Evolutionary conservation across 64 coral and sea anemone species (phyloP).

Genomic region (Montipora foliosa): DNA sequence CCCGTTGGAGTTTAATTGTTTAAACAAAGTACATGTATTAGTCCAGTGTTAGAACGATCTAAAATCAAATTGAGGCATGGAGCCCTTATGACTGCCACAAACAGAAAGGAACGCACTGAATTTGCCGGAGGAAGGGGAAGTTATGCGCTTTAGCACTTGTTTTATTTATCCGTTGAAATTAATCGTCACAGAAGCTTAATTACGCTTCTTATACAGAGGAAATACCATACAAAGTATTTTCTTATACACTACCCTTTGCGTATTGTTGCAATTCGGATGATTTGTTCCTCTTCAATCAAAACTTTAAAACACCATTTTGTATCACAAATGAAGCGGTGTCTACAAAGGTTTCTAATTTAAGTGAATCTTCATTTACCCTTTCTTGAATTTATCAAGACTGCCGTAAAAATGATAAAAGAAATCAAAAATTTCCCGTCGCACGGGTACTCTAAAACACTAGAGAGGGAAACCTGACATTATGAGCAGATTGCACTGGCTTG

Average conservation of each 20-base stretch:
- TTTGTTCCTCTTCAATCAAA: slow-evolving; percentile 50
- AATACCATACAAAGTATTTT: slow-evolving; percentile 32
- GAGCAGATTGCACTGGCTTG: slow-evolving; percentile 1
- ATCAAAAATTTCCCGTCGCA: slow-evolving; percentile 8
- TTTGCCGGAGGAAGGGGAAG: slow-evolving; percentile 56
- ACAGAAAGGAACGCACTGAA: slow-evolving; percentile 44
- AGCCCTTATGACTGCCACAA: slow-evolving; percentile 18
- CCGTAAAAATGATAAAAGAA: slow-evolving; percentile 14
- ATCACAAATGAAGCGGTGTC: slow-evolving; percentile 45
- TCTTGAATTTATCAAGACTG: slow-evolving; percentile 15
- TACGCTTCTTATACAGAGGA: slow-evolving; percentile 44
- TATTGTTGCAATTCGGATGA: slow-evolving; percentile 40
- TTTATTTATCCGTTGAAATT: slow-evolving; percentile 46
- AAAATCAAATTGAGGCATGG: slow-evolving; percentile 72
- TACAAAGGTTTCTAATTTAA: slow-evolving; percentile 45
- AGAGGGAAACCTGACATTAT: slow-evolving; percentile 1
- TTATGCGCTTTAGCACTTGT: slow-evolving; percentile 23
- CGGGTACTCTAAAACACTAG: neutral
- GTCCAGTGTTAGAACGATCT: slow-evolving; percentile 59
- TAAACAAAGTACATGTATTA: slow-evolving; percentile 60
- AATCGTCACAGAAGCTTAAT: slow-evolving; percentile 48
- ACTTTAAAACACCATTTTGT: slow-evolving; percentile 26
- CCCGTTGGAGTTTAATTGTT: slow-evolving; percentile 85
- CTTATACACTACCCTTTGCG: slow-evolving; percentile 39
- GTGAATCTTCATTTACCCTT: slow-evolving; percentile 25